Conservation (phyloP, 2,888 invertebrate species). For the Dinocampus coccinellae region DNA sequence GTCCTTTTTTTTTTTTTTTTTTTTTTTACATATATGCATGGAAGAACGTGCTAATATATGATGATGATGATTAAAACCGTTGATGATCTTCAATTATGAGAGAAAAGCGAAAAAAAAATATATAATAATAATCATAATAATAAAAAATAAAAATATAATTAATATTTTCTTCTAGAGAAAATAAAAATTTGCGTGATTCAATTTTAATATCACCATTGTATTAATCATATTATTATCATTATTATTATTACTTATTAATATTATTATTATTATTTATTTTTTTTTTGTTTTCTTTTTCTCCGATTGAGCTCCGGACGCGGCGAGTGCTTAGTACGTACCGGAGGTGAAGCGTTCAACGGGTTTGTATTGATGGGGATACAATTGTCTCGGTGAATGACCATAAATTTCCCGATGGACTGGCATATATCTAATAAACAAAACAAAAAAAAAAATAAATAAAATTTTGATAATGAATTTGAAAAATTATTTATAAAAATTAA, state of each 20-base stretch:
- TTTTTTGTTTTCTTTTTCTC: conserved; percentile 35
- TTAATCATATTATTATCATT: background rate
- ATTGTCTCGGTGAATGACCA: conserved; percentile 89
- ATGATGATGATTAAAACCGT: background rate
- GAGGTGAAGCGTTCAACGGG: conserved; percentile 84
- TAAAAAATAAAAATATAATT: conserved; percentile 3
- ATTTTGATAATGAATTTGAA: background rate
- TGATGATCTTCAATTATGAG: background rate
- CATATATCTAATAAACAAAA: conserved; percentile 73
- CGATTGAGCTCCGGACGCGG: conserved; percentile 38
- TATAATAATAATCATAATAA: no score
- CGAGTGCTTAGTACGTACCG: conserved; percentile 77
- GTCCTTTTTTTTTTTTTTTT: conserved; percentile 16
- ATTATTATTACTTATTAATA: conserved; percentile 28
- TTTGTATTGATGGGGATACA: conserved; percentile 89
- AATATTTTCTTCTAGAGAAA: background rate
- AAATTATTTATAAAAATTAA: no score
- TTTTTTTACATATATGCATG: conserved; percentile 5
- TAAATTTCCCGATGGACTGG: conserved; percentile 92
- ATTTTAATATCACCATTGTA: no score
- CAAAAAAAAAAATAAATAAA: background rate
- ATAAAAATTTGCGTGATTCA: no score
- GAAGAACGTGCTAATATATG: conserved; percentile 24
- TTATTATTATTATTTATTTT: conserved; percentile 29
- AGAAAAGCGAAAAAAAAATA: background rate